Conservation (phyloP, 2,113 vertebrate genomes). For the Thinocorus orbignyianus region DNA sequence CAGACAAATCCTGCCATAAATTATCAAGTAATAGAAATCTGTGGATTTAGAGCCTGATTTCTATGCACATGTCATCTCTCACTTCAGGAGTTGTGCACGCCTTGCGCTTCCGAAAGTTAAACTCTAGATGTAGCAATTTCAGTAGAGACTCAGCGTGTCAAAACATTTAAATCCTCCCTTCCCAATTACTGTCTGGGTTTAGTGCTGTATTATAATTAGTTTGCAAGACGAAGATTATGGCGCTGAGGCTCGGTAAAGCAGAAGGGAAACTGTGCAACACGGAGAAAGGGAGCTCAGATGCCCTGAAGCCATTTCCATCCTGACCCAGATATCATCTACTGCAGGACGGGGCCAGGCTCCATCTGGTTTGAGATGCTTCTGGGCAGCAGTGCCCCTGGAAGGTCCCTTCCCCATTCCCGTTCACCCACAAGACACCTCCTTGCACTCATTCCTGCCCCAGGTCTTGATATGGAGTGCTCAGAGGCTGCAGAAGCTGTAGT, state of each 20-base stretch:
- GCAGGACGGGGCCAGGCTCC: not conserved
- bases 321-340: not conserved
- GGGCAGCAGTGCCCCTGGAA: not conserved
- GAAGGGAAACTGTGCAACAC: not conserved
- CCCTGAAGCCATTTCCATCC: not conserved
- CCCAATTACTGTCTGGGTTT: not conserved
- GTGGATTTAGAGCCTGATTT: not conserved
- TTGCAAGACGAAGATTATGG: not conserved
- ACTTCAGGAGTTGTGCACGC: not conserved
- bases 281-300: not conserved
- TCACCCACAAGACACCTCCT: not conserved
- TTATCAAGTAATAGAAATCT: not conserved
- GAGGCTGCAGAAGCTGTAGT: not conserved
- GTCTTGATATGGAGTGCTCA: not conserved
- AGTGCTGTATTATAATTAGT: not conserved
- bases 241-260: not conserved
- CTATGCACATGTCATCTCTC: not conserved
- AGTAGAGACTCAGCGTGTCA: not conserved
- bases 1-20: not conserved
- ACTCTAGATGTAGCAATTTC: not conserved
- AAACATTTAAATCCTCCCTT: slow-evolving; percentile 22
- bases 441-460: not conserved
- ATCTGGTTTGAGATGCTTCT: not conserved
- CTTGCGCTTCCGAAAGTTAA: not conserved
- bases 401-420: not conserved